These are phyloP conservation scores for Aspidoscelis tigris DNA, from an alignment of 2,113 vertebrate species.

Conservation along the genomic window DNA sequence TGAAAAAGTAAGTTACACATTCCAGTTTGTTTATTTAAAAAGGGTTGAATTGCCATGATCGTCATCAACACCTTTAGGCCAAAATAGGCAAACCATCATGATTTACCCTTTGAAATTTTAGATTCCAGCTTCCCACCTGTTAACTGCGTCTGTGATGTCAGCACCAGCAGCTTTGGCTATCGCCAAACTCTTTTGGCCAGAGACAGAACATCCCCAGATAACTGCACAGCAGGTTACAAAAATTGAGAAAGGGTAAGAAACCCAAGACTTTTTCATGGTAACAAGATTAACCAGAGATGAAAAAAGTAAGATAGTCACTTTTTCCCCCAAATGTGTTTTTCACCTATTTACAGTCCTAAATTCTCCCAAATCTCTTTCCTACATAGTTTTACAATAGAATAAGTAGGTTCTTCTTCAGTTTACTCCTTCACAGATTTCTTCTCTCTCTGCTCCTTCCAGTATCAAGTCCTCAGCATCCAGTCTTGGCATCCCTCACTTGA, in stretches of 20 bases:
- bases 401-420: too few relatives aligned
- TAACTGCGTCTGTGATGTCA: constrained; percentile 89
- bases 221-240: constrained; percentile 66
- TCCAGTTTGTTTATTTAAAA: too few relatives aligned
- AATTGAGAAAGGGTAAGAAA: constrained; percentile 78
- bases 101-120: constrained; percentile 59
- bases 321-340: neutral
- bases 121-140: constrained; percentile 84
- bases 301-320: neutral
- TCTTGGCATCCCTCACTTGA: too few relatives aligned
- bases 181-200: constrained; percentile 89
- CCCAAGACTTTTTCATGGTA: neutral
- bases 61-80: too few relatives aligned
- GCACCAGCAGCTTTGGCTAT: constrained; percentile 85
- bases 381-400: too few relatives aligned
- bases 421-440: too few relatives aligned
- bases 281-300: neutral
- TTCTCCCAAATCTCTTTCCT: too few relatives aligned
- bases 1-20: too few relatives aligned
- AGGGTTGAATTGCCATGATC: neutral
- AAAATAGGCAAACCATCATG: neutral
- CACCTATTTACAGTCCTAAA: neutral
- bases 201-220: constrained; percentile 78
- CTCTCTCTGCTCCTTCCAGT: too few relatives aligned
- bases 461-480: too few relatives aligned